A percentile compares a stretch with the other conserved stretches of the same genome.
Conservation (phyloP, 2,113 vertebrate genomes). For the Nansenia antarctica region DNA sequence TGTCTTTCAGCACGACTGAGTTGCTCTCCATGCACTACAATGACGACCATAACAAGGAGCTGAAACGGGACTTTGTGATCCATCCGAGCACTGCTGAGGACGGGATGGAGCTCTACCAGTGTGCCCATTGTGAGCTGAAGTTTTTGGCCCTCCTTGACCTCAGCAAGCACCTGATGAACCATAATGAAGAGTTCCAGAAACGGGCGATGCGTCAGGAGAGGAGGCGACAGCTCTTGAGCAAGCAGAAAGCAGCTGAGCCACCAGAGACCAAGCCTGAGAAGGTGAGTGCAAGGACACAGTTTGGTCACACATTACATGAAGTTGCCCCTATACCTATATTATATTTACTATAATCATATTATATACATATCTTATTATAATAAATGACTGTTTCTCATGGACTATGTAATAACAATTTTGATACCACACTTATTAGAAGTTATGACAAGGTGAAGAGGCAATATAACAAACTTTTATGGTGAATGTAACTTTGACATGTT, state of each 20-base stretch:
- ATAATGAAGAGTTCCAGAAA: conserved; percentile 97
- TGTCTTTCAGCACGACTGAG: conserved; percentile 88
- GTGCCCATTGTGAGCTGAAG: conserved; percentile 92
- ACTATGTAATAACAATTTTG: too few species aligned
- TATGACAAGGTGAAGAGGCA: too few species aligned
- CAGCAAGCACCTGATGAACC: conserved; percentile 87
- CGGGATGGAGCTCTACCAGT: conserved; percentile 83
- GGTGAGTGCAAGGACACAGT: conserved; percentile 68
- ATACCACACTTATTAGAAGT: too few species aligned
- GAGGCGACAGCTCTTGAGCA: conserved; percentile 89
- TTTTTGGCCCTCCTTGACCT: conserved; percentile 84
- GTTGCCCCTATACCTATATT: too few species aligned
- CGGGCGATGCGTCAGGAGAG: conserved; percentile 89
- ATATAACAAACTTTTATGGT: too few species aligned
- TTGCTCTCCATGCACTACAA: conserved; percentile 96
- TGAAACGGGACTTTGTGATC: conserved; percentile 92
- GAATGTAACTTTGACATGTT: too few species aligned
- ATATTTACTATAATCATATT: too few species aligned
- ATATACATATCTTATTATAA: too few species aligned
- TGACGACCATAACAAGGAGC: conserved; percentile 89
- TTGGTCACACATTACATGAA: too few species aligned
- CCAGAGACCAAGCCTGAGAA: conserved; percentile 87
- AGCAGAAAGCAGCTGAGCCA: conserved; percentile 82
- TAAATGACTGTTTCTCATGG: too few species aligned
- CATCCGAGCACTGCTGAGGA: conserved; percentile 75